Percentiles rank a stretch among this genome's conserved stretches.
These are phyloP conservation scores for Ctena decussata DNA, from an alignment of 2,888 invertebrate species.

Conservation along the genomic window DNA sequence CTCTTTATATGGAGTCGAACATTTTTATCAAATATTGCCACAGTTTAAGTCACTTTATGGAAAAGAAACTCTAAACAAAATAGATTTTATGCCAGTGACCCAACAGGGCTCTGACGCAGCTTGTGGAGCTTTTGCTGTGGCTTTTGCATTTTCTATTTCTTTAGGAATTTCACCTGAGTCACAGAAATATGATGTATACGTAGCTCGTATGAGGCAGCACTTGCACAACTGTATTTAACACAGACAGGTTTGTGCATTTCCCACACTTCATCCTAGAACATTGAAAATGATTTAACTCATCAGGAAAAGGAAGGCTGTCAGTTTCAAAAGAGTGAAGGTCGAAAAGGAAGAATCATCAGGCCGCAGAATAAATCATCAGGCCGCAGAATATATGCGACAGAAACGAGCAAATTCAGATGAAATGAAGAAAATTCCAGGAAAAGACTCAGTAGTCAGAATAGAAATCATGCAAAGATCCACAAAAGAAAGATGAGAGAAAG, in stretches of 20 bases:
- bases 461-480: neutral
- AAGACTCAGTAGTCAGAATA: neutral
- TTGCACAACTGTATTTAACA: neutral
- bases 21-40: neutral
- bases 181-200: neutral
- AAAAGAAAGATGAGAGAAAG: neutral
- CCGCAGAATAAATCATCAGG: too few species aligned
- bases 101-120: conserved; percentile 18
- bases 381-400: too few species aligned
- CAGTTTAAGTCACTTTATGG: neutral
- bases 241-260: neutral
- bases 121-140: conserved; percentile 24
- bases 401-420: too few species aligned
- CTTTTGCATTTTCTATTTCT: conserved; percentile 8
- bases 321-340: too few species aligned
- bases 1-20: neutral
- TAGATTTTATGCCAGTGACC: conserved; percentile 7
- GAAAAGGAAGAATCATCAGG: too few species aligned
- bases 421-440: neutral
- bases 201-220: neutral
- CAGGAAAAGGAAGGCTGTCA: too few species aligned
- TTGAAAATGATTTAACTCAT: too few species aligned
- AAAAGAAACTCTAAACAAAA: neutral
- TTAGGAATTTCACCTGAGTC: neutral
- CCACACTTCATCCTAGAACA: too few species aligned